A percentile compares a stretch with the other conserved stretches of the same genome.
phyloP scores from a whole-genome alignment of 2,888 invertebrate species.

The Drosophila hamatofila region DNA sequence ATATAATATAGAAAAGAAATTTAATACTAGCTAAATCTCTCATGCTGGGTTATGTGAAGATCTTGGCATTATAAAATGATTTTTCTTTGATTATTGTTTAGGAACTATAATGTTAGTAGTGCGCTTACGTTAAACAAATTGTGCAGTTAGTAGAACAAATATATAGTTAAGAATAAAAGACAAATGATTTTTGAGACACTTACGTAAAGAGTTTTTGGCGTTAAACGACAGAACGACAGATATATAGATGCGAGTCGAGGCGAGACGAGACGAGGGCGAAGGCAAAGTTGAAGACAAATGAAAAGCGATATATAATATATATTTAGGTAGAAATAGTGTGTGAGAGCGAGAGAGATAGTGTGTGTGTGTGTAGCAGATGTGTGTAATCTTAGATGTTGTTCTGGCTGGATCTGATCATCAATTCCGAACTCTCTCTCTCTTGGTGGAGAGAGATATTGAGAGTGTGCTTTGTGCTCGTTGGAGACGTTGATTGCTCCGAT shows the following conservation, averaged over 20 bases:
- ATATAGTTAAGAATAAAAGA: conserved; percentile 2
- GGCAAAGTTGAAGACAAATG: conserved; percentile 45
- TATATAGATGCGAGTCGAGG: conserved; percentile 43
- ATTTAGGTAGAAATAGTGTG: neutral
- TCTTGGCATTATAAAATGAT: neutral
- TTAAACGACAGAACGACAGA: conserved; percentile 49
- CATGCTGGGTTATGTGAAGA: neutral
- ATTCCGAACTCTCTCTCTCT: conserved; percentile 24
- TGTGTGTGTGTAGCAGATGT: conserved; percentile 7
- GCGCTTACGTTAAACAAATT: neutral
- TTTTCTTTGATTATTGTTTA: no score
- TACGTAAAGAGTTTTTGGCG: conserved; percentile 43
- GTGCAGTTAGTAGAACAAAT: neutral
- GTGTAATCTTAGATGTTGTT: neutral
- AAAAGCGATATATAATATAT: conserved; percentile 31
- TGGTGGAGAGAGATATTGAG: neutral
- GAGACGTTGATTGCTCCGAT: conserved; percentile 42
- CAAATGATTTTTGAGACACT: conserved; percentile 31
- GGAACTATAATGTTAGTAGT: neutral
- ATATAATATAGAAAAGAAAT: neutral
- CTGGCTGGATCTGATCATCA: conserved; percentile 3
- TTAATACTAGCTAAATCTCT: no score
- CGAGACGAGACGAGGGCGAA: conserved; percentile 40
- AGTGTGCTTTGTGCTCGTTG: conserved; percentile 15
- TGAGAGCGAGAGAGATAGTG: neutral